phyloP scores from a whole-genome alignment of 2,888 invertebrate genomes.

The Nymphalis c-album region DNA sequence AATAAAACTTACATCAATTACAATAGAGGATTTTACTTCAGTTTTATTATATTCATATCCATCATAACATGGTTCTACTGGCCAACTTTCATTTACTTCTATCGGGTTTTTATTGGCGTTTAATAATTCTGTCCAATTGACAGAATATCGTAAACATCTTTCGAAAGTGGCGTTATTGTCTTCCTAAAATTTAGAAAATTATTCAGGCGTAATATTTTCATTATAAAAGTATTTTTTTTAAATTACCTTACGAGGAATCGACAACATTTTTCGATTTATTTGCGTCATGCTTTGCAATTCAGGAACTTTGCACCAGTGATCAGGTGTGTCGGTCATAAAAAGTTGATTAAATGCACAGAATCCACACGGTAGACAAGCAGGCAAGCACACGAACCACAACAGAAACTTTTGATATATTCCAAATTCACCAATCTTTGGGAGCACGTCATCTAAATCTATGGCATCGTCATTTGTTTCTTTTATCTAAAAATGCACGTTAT shows the following conservation, averaged over 20 bases:
- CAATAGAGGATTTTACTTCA: constrained; percentile 88
- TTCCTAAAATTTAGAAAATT: constrained; percentile 47
- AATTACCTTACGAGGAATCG: constrained; percentile 80
- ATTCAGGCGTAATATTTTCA: neutral
- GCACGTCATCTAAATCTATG: constrained; percentile 91
- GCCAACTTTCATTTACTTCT: constrained; percentile 81
- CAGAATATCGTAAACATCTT: constrained; percentile 86
- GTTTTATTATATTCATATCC: constrained; percentile 91
- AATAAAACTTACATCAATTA: constrained; percentile 86
- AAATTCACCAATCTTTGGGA: constrained; percentile 93
- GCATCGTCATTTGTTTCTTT: constrained; percentile 69
- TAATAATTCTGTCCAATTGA: constrained; percentile 85
- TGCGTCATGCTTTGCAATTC: constrained; percentile 83
- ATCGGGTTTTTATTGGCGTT: constrained; percentile 50
- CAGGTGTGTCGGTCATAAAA: constrained; percentile 93
- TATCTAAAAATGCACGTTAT: constrained; percentile 45
- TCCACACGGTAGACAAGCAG: constrained; percentile 94
- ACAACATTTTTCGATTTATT: constrained; percentile 82
- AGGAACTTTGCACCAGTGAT: constrained; percentile 92
- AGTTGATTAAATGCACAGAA: constrained; percentile 96
- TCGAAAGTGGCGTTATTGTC: constrained; percentile 79
- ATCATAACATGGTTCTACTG: constrained; percentile 84
- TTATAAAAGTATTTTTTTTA: constrained; percentile 1
- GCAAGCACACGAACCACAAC: constrained; percentile 92
- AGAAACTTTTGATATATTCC: constrained; percentile 93